Evolutionary conservation across 23 tunicate species (phyloP), one percentile per base, ranked within the genome.

Genomic region (Botrylloides violaceus): DNA sequence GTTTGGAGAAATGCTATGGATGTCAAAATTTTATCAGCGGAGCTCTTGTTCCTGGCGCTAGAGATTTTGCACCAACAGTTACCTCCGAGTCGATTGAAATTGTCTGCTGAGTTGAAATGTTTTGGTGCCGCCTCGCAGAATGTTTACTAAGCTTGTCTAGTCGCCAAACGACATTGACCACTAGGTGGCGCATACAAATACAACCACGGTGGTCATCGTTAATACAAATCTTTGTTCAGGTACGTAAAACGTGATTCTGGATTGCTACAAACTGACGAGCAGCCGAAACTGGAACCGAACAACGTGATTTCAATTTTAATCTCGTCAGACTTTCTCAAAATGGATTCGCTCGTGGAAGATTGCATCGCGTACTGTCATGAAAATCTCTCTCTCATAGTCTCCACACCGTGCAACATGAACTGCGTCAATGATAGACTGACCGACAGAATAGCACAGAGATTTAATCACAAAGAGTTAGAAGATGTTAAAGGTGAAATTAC

Each of bases 401-500:
- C 97, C 3, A 79, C 97, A 3, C 97, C 97, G 29, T 90, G 97
- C 75, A 90, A 90, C 63, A 90, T 90, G 97, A 90, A 90, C 60
- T 90, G 97, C 65, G 86, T 90, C 38, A 90, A 90, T 50, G 90
- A 90, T 20, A 73, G 65, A 32, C 66, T 90, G 36, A 79, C 86
- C 32, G 59, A 83, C 19, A 66, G 65, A 7, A 78, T 90, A 35
- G 90, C 97, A n/a, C 32, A 71, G 1, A 66, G 75, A 24, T 90
- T 90, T 33, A 72, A 50, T 26, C 97, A 90, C 75, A 65, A 38
- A 9, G 90, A 83, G 66, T 75, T 90, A 34, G 97, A 90, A 75
- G 85, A 83, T 22, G 82, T 90, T 18, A 83, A 79, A 62, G 74
- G 74, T 68, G 28, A 68, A 0, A n/a, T n/a, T n/a, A n/a, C n/a